phyloP scores from a whole-genome alignment of 2,797 vertebrate genomes.

The Falco naumanni region DNA sequence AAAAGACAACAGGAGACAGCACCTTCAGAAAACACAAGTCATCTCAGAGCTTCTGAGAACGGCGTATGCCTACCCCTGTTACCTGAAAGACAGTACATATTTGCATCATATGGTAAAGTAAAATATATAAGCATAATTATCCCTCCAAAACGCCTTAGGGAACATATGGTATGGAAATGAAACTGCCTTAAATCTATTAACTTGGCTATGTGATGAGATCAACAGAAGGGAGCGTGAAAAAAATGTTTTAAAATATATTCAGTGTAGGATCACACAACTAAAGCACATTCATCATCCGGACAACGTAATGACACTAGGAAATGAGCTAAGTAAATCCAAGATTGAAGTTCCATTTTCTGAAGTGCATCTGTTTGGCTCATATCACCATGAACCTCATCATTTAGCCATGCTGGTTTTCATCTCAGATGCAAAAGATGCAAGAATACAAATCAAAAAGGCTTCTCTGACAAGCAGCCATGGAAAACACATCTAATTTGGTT shows the following conservation, averaged over 20 bases:
- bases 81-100: background rate
- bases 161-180: conserved; percentile 39
- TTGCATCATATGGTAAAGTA: background rate
- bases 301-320: conserved; percentile 52
- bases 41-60: background rate
- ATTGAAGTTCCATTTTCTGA: conserved; percentile 44
- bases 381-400: background rate
- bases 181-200: conserved; percentile 19
- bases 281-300: conserved; percentile 35
- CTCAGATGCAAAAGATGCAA: background rate
- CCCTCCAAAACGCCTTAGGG: background rate
- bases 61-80: background rate
- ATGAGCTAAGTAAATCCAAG: conserved; percentile 56
- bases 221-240: conserved; percentile 33
- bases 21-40: background rate
- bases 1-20: background rate
- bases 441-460: conserved; percentile 22
- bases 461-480: background rate
- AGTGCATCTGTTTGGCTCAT: conserved; percentile 56
- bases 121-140: background rate
- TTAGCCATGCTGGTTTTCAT: background rate
- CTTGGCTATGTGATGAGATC: conserved; percentile 18
- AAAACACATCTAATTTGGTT: background rate
- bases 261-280: background rate
- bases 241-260: conserved; percentile 12